Evolutionary conservation across 2,888 invertebrate genomes (phyloP).

Genomic region (Dendrolimus houi): DNA sequence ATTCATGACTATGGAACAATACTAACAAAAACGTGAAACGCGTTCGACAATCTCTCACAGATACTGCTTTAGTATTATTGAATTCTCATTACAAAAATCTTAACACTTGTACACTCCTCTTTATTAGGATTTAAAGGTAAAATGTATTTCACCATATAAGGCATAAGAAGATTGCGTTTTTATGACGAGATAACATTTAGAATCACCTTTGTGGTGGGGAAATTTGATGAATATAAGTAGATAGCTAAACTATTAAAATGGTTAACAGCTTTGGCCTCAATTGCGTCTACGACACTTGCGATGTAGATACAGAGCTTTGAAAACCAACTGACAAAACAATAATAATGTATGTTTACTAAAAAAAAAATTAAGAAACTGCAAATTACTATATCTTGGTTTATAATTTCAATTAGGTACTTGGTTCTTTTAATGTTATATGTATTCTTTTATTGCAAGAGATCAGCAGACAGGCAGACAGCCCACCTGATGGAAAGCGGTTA

Average conservation of each 20-base stretch:
- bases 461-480: background rate
- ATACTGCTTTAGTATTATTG: conserved; percentile 59
- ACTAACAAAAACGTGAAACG: too few species aligned
- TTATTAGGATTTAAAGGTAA: background rate
- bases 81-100: conserved; percentile 41
- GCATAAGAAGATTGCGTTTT: background rate
- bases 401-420: background rate
- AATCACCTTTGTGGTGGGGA: background rate
- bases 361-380: background rate
- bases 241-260: background rate
- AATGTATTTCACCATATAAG: background rate
- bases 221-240: background rate
- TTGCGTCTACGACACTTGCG: background rate
- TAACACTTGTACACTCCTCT: too few species aligned
- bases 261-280: background rate
- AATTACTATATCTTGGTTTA: background rate
- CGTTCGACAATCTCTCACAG: conserved; percentile 26
- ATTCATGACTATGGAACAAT: too few species aligned
- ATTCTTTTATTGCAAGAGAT: background rate
- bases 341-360: background rate
- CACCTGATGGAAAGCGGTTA: background rate
- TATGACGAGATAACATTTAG: background rate
- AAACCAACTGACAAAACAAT: background rate
- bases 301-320: background rate
- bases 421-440: background rate